Evolutionary conservation across 2,113 vertebrate species (phyloP).

Genomic region (Hylia prasina): DNA sequence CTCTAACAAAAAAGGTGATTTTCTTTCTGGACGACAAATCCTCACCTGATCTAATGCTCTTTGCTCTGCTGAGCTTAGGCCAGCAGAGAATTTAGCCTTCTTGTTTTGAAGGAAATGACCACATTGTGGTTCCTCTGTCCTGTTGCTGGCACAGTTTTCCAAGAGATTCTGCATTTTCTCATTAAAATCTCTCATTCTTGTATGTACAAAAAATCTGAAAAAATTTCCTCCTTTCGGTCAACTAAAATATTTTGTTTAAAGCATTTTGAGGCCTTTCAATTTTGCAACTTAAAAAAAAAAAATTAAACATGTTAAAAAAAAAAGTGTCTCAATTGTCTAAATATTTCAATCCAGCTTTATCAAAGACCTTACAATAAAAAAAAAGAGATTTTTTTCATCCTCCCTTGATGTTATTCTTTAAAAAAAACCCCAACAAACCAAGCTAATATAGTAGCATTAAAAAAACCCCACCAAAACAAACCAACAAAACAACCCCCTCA

Average conservation of each 20-base stretch:
- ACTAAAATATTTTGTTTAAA: neutral
- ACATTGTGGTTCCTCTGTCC: neutral
- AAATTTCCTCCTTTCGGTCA: neutral
- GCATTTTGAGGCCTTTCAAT: neutral
- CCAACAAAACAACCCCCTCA: neutral
- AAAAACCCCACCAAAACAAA: neutral
- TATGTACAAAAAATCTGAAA: neutral
- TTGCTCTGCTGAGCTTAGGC: neutral
- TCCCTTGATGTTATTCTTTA: neutral
- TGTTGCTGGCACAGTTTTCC: neutral
- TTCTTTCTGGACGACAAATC: neutral
- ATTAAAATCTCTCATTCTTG: neutral
- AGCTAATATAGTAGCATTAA: neutral
- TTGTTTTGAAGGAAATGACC: neutral
- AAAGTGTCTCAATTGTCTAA: neutral
- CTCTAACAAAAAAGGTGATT: neutral
- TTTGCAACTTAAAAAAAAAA: neutral
- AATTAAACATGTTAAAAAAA: neutral
- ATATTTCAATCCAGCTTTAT: neutral
- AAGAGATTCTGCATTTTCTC: neutral
- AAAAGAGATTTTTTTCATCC: neutral
- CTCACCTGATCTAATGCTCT: neutral
- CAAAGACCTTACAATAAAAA: neutral
- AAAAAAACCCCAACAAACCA: neutral
- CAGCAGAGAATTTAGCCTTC: neutral